Percentiles rank a stretch among this genome's conserved stretches.
Evolutionary conservation across 2,113 vertebrate species (phyloP).

Genomic region (Protobothrops mucrosquamatus): DNA sequence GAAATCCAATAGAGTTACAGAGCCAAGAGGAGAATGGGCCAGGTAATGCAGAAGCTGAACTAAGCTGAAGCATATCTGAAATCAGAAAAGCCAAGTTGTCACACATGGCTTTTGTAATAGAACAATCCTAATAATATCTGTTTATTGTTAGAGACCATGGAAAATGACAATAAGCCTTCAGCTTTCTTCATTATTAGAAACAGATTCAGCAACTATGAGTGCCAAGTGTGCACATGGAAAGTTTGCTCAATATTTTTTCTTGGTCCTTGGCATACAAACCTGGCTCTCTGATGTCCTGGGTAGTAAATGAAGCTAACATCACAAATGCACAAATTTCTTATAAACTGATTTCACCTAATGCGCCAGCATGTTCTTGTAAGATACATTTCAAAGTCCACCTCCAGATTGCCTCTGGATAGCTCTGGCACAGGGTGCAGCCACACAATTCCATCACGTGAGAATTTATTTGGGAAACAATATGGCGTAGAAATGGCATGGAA

Average conservation of each 20-base stretch:
- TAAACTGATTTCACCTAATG: neutral
- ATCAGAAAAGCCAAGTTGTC: neutral
- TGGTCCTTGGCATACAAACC: neutral
- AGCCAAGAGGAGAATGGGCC: slow-evolving; percentile 86
- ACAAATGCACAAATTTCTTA: neutral
- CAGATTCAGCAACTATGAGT: neutral
- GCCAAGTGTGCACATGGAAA: neutral
- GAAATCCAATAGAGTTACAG: slow-evolving; percentile 85
- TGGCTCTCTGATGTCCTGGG: neutral
- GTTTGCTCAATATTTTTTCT: neutral
- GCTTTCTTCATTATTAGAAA: slow-evolving; percentile 2
- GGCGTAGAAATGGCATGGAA: neutral
- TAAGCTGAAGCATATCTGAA: slow-evolving; percentile 85
- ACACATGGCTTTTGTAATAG: neutral
- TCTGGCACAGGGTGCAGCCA: neutral
- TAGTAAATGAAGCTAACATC: neutral
- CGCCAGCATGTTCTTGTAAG: neutral
- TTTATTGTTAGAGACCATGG: slow-evolving; percentile 2
- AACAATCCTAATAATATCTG: slow-evolving; percentile 4
- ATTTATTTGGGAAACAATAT: neutral
- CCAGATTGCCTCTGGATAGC: neutral
- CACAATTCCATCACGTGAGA: neutral
- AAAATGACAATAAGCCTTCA: slow-evolving; percentile 14
- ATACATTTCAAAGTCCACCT: neutral
- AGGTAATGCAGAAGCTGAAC: slow-evolving; percentile 83